Evolutionary conservation across 2,888 invertebrate genomes (phyloP).

Genomic region (Clostera curtula): DNA sequence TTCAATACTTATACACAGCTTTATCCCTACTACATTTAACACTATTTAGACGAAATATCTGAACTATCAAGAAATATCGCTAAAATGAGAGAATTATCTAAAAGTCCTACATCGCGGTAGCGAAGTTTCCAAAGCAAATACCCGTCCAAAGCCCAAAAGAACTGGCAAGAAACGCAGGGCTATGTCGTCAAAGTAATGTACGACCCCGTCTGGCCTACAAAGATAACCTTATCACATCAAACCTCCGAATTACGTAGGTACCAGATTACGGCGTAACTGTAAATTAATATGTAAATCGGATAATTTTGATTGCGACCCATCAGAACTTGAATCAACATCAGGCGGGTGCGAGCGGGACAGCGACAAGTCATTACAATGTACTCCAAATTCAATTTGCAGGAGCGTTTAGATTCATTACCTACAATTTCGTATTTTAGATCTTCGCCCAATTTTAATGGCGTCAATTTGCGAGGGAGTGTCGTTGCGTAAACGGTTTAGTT

Average conservation of each 20-base stretch:
- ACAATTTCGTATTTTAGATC: slow-evolving; percentile 45
- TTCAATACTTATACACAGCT: too few species aligned
- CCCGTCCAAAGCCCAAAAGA: too few species aligned
- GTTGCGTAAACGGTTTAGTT: slow-evolving; percentile 31
- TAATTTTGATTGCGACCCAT: slow-evolving; percentile 10
- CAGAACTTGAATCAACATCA: slow-evolving; percentile 14
- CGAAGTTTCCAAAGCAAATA: too few species aligned
- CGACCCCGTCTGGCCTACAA: too few species aligned
- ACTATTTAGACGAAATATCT: too few species aligned
- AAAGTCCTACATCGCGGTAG: too few species aligned
- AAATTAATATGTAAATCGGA: slow-evolving; percentile 14
- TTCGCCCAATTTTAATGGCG: slow-evolving; percentile 47
- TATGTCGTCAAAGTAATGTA: too few species aligned
- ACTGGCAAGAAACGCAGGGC: background rate
- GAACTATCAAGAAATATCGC: too few species aligned
- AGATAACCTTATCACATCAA: too few species aligned
- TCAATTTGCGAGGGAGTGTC: slow-evolving; percentile 44
- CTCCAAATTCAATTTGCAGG: slow-evolving; percentile 32
- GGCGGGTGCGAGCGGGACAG: slow-evolving; percentile 18
- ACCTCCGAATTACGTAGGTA: too few species aligned
- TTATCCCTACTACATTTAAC: too few species aligned
- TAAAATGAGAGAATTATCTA: too few species aligned
- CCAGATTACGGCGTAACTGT: slow-evolving; percentile 8
- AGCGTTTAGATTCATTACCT: slow-evolving; percentile 34
- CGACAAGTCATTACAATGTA: slow-evolving; percentile 27